A percentile compares a stretch with the other conserved stretches of the same genome.
These are phyloP conservation scores for Tetrax tetrax DNA, from an alignment of 2,113 vertebrate genomes.

Conservation along the genomic window DNA sequence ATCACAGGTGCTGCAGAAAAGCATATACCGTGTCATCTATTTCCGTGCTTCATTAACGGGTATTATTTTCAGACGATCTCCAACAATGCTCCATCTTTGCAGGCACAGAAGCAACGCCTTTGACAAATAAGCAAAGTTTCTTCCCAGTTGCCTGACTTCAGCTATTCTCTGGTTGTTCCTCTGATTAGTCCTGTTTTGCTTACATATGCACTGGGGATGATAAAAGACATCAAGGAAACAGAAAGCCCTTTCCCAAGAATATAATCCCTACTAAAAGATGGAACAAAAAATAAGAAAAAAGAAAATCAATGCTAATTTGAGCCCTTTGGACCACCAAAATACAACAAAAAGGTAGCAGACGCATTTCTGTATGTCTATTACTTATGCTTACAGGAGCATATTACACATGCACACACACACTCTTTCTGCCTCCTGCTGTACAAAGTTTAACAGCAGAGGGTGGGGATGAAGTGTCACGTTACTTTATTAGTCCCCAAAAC, in stretches of 20 bases:
- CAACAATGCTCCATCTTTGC: not conserved
- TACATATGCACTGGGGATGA: not conserved
- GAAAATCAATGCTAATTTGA: not conserved
- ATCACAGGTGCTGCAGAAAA: constrained; percentile 40
- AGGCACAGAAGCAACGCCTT: not conserved
- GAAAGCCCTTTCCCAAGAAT: not conserved
- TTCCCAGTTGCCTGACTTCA: not conserved
- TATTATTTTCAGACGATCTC: not conserved
- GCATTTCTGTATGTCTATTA: not conserved
- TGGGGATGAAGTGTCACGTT: not conserved
- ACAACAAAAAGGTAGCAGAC: not conserved
- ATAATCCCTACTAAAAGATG: not conserved
- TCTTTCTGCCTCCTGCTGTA: not conserved
- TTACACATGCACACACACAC: not conserved
- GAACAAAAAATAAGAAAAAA: not conserved
- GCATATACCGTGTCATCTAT: not conserved
- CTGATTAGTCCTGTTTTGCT: not conserved
- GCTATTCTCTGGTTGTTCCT: not conserved
- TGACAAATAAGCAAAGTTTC: constrained; percentile 6
- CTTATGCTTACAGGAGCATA: not conserved
- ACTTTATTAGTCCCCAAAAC: not conserved
- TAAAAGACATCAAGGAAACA: not conserved
- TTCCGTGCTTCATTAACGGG: not conserved
- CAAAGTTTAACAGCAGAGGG: not conserved
- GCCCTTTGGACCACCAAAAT: not conserved